phyloP scores from a whole-genome alignment of 2,797 vertebrate species.

The Chiroxiphia lanceolata region DNA sequence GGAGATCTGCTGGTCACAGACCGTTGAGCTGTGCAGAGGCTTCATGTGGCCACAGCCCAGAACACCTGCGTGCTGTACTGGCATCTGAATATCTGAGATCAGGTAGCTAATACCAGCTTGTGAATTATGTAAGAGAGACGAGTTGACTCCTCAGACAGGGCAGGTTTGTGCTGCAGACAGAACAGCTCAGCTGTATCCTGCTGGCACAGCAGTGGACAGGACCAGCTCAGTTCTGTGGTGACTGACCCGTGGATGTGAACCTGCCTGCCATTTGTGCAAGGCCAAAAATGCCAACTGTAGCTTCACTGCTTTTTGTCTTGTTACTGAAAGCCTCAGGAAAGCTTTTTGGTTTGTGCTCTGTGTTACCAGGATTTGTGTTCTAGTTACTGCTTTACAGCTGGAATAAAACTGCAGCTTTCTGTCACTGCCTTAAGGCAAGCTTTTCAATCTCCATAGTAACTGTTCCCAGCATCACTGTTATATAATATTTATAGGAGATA shows the following conservation, averaged over 20 bases:
- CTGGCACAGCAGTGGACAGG: not conserved
- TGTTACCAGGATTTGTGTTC: not conserved
- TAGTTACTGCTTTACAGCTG: not conserved
- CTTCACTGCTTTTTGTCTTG: not conserved
- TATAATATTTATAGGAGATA: not conserved
- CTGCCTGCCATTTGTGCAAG: not conserved
- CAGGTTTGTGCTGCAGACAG: not conserved
- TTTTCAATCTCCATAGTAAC: conserved; percentile 64
- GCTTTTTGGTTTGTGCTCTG: not conserved
- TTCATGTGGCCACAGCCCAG: not conserved
- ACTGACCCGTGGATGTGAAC: not conserved
- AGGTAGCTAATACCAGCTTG: not conserved
- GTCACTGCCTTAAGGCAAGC: not conserved
- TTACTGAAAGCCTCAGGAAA: not conserved
- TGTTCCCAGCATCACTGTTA: not conserved
- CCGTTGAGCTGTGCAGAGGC: not conserved
- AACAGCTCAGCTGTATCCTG: not conserved
- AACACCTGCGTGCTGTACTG: fast-evolving
- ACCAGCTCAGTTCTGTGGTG: not conserved
- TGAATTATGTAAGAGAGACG: conserved; percentile 38
- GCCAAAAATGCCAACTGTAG: not conserved
- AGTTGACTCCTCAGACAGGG: not conserved
- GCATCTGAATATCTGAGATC: not conserved
- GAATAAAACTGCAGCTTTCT: not conserved
- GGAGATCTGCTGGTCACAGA: not conserved